Evolutionary conservation across 1,140 invertebrate species (phyloP).

Genomic region (Elymnias hypermnestra): DNA sequence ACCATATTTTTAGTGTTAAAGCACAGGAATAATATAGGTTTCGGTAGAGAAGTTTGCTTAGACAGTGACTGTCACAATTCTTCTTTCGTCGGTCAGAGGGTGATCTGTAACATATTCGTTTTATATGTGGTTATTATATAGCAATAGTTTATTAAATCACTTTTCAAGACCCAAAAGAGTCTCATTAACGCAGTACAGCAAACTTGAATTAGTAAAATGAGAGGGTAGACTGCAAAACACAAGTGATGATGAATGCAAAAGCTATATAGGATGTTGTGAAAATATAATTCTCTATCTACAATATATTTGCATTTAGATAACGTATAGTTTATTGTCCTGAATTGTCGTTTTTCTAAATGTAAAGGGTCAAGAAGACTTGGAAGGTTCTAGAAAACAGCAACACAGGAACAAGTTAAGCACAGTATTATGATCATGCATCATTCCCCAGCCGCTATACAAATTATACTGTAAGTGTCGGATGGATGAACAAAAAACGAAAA

Average conservation of each 20-base stretch:
- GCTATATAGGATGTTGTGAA: constrained; percentile 24
- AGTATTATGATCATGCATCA: constrained; percentile 59
- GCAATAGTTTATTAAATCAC: neutral
- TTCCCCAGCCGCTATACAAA: constrained; percentile 72
- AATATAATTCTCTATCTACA: constrained; percentile 6
- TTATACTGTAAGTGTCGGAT: constrained; percentile 63
- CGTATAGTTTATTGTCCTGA: constrained; percentile 23
- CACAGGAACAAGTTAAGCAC: constrained; percentile 29
- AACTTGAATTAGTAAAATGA: neutral
- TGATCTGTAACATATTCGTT: constrained; percentile 53
- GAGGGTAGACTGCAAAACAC: neutral
- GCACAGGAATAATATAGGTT: constrained; percentile 4
- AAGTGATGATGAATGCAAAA: constrained; percentile 6
- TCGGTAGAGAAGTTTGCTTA: constrained; percentile 15
- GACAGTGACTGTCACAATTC: constrained; percentile 24
- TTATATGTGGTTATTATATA: constrained; percentile 22
- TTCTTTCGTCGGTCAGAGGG: constrained; percentile 40
- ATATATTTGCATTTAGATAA: neutral
- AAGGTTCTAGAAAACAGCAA: constrained; percentile 35
- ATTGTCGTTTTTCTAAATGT: too few species aligned
- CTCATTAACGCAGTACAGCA: neutral
- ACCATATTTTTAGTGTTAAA: constrained; percentile 7
- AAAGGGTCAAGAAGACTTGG: too few species aligned
- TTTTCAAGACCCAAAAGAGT: neutral
- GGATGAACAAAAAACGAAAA: constrained; percentile 52